Evolutionary conservation across 1,140 invertebrate genomes (phyloP), one percentile per base, ranked within the genome.

Genomic region (Macrocentrus cingulum): DNA sequence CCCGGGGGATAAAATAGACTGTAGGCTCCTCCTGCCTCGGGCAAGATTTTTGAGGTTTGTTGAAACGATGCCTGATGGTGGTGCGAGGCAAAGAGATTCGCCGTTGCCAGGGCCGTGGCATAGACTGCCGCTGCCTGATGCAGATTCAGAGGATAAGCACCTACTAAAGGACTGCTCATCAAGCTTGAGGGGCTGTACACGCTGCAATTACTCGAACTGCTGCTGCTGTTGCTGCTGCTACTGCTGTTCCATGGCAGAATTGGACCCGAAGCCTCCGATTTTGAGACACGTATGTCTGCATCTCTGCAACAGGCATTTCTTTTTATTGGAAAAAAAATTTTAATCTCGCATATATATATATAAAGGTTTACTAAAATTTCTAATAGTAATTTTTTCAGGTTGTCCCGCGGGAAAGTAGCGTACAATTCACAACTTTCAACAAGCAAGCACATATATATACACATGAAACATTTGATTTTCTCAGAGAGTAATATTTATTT

Each of bases 81-180:
- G n/a, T n/a, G 55, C 7, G 32, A 32, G 7, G 50, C 60, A 25
- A 62, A 62, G 4, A 62, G 22, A 53, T 62, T 62, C 13, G 60
- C 60, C 11, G 60, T 62, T 39, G 60, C 60, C 13, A 61, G 22
- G 11, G 60, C 60, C 34, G 56, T 50, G 6, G 60, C 60, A 20
- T 62, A 62, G 20, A 62, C 50, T 8, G 60, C 60, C 7, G 60
- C 60, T 3, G 60, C 60, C 22, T 62, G 60, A 29, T 62, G 56
- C 1, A 62, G n/a, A 39, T 61, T 50, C 9, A 61, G 48, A 16
- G 60, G 54, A 36, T 61, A 61, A 4, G 6, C 36, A n/a, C 22
- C 29, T 13, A 29, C 25, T 9, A 58, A 19, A 15, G 56, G 37
- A 44, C 32, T 55, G 15, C 18, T 51, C 18, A 58, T 36, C n/a